Percentiles rank a stretch among this genome's conserved stretches.
phyloP scores from a whole-genome alignment of 30 jellyfish, hydroid and myxozoan genomes.

The Mastigias papua region DNA sequence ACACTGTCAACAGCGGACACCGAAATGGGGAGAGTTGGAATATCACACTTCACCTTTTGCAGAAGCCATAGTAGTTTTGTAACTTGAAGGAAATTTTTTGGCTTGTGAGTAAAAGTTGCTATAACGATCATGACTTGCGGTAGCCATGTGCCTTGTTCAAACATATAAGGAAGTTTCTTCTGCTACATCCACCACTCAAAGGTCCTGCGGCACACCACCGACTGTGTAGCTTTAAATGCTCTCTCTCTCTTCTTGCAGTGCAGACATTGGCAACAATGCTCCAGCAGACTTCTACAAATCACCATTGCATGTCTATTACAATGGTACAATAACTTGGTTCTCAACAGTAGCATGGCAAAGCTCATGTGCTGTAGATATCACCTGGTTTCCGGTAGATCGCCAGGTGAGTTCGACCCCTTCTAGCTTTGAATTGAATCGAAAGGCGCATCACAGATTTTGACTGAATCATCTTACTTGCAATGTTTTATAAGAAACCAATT shows the following conservation, averaged over 20 bases:
- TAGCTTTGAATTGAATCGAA: neutral
- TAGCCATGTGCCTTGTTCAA: neutral
- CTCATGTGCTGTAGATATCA: conserved; percentile 74
- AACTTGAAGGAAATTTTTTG: neutral
- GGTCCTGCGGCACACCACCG: neutral
- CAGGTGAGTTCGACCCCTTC: conserved; percentile 38
- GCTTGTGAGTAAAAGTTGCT: no score
- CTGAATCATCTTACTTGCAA: no score
- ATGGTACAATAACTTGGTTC: conserved; percentile 66
- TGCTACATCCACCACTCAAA: no score
- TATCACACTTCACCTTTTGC: neutral
- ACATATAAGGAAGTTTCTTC: no score
- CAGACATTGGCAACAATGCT: conserved; percentile 41
- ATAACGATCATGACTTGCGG: neutral
- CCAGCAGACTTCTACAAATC: conserved; percentile 64
- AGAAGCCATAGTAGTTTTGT: neutral
- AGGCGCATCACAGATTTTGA: no score
- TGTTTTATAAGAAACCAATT: no score
- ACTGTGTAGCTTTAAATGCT: neutral
- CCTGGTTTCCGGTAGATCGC: conserved; percentile 76
- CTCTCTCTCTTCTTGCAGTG: conserved; percentile 15
- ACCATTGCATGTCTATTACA: conserved; percentile 32
- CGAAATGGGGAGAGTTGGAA: no score
- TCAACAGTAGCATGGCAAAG: conserved; percentile 62
- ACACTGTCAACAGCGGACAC: no score